phyloP scores from a whole-genome alignment of 2,888 invertebrate species.

The Cataglyphis cursor region DNA sequence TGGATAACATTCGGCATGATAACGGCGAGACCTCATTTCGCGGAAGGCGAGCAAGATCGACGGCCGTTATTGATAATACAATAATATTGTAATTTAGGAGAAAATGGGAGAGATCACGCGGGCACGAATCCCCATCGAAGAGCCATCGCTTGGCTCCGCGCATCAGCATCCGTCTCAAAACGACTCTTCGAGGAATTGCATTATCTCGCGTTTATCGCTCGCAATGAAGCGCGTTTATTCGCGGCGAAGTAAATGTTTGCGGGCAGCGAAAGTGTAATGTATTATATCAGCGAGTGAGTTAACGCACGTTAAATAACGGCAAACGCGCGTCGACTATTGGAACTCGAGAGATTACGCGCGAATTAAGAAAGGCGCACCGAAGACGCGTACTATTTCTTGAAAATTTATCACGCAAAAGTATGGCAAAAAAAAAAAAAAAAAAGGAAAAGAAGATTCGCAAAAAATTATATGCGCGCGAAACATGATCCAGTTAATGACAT shows the following conservation, averaged over 20 bases:
- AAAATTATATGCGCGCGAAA: neutral
- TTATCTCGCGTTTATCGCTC: constrained; percentile 60
- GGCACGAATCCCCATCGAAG: neutral
- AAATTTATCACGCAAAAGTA: neutral
- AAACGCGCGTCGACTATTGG: constrained; percentile 17
- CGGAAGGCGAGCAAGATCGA: neutral
- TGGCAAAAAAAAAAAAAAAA: neutral
- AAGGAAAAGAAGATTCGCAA: neutral
- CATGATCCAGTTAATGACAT: neutral
- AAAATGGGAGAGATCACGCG: constrained; percentile 11
- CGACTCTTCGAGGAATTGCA: constrained; percentile 52
- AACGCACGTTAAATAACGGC: constrained; percentile 17
- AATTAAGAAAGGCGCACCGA: constrained; percentile 16
- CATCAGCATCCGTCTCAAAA: constrained; percentile 31
- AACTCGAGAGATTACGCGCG: constrained; percentile 21
- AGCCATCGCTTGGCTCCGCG: constrained; percentile 6
- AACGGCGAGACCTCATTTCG: neutral
- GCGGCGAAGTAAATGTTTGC: constrained; percentile 34
- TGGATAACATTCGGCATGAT: constrained; percentile 27
- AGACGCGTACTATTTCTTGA: neutral
- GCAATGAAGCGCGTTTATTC: constrained; percentile 20
- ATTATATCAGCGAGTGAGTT: constrained; percentile 15
- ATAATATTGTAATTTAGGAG: constrained; percentile 31
- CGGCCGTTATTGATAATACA: constrained; percentile 12
- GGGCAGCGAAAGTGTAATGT: constrained; percentile 26